Conservation (phyloP, 2,888 invertebrate species). For the Callyntrura sp. region DNA sequence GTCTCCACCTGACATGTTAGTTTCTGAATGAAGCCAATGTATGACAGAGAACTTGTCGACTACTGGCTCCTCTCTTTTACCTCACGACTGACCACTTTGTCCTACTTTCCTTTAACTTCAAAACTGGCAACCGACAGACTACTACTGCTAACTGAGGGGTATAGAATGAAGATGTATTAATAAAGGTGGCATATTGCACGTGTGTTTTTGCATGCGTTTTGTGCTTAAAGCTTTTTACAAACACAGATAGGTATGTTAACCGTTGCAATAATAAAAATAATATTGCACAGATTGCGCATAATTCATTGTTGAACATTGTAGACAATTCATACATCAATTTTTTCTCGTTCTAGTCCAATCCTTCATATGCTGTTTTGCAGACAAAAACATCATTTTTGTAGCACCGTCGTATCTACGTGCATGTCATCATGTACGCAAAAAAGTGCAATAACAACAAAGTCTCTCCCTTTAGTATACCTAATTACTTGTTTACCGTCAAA, state of each 20-base stretch:
- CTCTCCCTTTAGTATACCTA: too few species aligned
- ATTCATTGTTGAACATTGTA: conserved; percentile 24
- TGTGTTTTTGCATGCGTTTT: neutral
- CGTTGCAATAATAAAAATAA: conserved; percentile 16
- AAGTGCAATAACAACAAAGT: too few species aligned
- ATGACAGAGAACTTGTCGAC: conserved; percentile 73
- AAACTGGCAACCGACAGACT: conserved; percentile 61
- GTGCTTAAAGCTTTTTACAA: neutral
- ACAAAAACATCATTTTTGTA: neutral
- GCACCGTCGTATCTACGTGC: neutral
- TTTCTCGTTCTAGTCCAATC: conserved; percentile 23
- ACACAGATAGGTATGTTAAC: neutral
- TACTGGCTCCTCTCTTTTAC: conserved; percentile 68
- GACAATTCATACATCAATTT: conserved; percentile 31
- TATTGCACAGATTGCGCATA: conserved; percentile 43
- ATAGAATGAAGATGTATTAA: neutral
- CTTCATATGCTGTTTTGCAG: neutral
- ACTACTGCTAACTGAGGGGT: too few species aligned
- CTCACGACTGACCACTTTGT: conserved; percentile 79
- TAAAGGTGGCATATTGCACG: neutral
- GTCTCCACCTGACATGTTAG: conserved; percentile 13
- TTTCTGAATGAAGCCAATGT: conserved; percentile 68
- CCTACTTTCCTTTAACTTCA: conserved; percentile 76
- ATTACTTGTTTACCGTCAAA: too few species aligned
- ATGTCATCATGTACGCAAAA: too few species aligned